Conservation (phyloP, 2,888 invertebrate genomes). For the Cheilosia scutellata region DNA sequence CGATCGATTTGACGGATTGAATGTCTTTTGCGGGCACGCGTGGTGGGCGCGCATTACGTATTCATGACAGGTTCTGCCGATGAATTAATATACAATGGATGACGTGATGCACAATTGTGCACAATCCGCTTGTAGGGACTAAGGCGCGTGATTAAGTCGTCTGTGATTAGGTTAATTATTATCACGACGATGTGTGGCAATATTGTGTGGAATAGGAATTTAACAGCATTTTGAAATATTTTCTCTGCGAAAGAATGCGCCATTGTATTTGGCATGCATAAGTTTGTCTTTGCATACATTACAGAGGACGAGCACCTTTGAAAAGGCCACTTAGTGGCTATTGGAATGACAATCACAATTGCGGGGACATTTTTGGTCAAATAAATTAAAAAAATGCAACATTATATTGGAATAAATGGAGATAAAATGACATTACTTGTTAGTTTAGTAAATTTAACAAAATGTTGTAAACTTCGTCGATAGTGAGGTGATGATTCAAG, state of each 20-base stretch:
- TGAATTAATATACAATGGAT: conserved; percentile 40
- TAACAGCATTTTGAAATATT: conserved; percentile 1
- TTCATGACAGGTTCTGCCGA: conserved; percentile 38
- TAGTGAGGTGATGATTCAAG: too few species aligned
- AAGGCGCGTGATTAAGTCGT: conserved; percentile 34
- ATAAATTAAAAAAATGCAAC: too few species aligned
- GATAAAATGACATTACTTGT: too few species aligned
- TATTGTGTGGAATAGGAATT: conserved; percentile 9
- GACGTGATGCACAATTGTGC: conserved; percentile 54
- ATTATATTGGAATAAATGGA: too few species aligned
- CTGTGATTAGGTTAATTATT: conserved; percentile 52
- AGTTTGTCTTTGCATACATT: background rate
- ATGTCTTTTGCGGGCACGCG: conserved; percentile 24
- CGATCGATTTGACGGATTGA: conserved; percentile 40
- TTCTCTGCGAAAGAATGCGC: background rate
- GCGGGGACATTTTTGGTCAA: too few species aligned
- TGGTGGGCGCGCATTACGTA: conserved; percentile 28
- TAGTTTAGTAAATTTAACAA: too few species aligned
- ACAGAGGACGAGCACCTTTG: background rate
- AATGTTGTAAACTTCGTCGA: too few species aligned
- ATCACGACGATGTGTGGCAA: conserved; percentile 17
- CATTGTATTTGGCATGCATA: background rate
- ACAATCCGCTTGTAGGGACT: conserved; percentile 5
- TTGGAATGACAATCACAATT: background rate
- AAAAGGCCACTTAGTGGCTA: background rate